Conservation (phyloP, 2,113 vertebrate genomes). For the Megaceryle torquata region DNA sequence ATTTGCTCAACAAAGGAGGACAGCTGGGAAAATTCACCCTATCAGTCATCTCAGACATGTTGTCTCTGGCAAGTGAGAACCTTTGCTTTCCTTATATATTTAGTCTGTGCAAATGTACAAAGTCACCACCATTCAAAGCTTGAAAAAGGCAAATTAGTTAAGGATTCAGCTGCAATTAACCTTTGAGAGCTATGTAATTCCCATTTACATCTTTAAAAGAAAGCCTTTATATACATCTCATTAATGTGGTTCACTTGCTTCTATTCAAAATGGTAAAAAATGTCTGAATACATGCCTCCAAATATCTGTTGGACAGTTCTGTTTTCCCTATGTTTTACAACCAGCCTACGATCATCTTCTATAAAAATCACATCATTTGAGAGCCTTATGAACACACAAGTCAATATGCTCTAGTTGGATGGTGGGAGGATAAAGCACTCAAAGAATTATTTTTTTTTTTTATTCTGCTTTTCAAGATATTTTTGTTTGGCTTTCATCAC, state of each 20-base stretch:
- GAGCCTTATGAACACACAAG: background rate
- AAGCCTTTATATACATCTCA: background rate
- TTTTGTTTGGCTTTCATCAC: background rate
- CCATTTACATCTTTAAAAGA: background rate
- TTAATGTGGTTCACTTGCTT: background rate
- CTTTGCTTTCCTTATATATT: background rate
- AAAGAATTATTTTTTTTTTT: background rate
- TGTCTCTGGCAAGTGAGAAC: background rate
- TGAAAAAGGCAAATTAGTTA: background rate
- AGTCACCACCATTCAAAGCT: background rate
- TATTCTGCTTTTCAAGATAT: background rate
- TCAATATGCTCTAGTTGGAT: background rate
- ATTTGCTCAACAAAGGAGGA: background rate
- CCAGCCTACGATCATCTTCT: background rate
- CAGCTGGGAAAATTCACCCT: background rate
- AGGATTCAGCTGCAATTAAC: background rate
- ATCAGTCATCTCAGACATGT: fast-evolving
- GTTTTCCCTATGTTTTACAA: background rate
- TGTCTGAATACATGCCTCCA: background rate
- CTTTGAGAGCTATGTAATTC: background rate
- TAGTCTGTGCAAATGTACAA: background rate
- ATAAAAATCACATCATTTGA: background rate
- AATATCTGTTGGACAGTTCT: background rate
- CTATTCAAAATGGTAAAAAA: background rate
- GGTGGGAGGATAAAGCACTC: background rate